Evolutionary conservation across 2,888 invertebrate species (phyloP), one percentile per base, ranked within the genome.

Genomic region (Alitta virens): DNA sequence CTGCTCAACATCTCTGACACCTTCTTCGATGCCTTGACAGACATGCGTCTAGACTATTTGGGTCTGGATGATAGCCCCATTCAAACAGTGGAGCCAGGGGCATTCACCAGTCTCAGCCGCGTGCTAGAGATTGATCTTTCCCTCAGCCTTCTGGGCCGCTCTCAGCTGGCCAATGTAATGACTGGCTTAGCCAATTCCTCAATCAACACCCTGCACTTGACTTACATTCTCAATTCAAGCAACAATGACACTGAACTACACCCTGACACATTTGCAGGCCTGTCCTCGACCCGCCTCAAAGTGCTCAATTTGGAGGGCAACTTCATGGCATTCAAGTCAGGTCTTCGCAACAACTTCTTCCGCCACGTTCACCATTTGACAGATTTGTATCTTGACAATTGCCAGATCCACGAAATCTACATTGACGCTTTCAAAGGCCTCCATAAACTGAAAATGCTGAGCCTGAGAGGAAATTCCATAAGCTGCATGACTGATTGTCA

Each of bases 391-490:
- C 42, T 59, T 5, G 59, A 59, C 18, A 59, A 40, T 21, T 51
- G 52, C 38, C 59, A 59, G 14, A 59, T 59, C 14, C 46, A 46
- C 12, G 14, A 50, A 1, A 16, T 51, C 1, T 50, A n/a, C 3
- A 14, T 38, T 1, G 59, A 50, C 42, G 52, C 59, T 23, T 59
- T 59, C 38, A 59, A 59, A 52, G 59, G 59, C 14, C 43, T 59
- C 12, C 59, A 59, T 38, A 59, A 33, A 59, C 59, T 59, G 3
- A 59, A 59, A 24, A 59, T 38, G 51, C 59, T 59, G 12, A 59
- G 59, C 27, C 40, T 59, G 5, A 40, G 52, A 2, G 49, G 49
- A 33, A 59, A 59, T 33, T 59, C 51, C 18, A 40, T 59, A 5
- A 59, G 59, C 18, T 59, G 59, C 38, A 18, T 59, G 18, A 59